Percentiles rank a stretch among this genome's conserved stretches.
These are phyloP conservation scores for Eupithecia exiguata DNA, from an alignment of 2,888 invertebrate species.

Conservation along the genomic window DNA sequence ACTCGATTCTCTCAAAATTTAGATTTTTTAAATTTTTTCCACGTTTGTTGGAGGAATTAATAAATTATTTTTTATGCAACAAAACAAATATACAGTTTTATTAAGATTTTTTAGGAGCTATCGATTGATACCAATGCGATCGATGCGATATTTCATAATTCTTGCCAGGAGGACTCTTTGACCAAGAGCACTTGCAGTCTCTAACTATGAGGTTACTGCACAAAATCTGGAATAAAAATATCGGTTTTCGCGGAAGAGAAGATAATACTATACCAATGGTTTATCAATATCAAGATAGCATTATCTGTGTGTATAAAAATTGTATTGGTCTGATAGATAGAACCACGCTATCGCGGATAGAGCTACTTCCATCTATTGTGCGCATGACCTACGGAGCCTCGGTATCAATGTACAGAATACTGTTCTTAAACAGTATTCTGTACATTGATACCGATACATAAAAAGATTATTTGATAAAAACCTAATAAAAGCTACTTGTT, in stretches of 20 bases:
- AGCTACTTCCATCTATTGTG: constrained; percentile 11
- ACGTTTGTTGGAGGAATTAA: too few relatives aligned
- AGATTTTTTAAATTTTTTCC: too few relatives aligned
- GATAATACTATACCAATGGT: constrained; percentile 18
- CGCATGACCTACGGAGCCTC: constrained; percentile 8
- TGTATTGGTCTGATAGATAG: constrained; percentile 18
- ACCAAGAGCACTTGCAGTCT: not conserved
- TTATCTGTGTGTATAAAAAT: constrained; percentile 3
- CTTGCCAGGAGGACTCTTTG: not conserved
- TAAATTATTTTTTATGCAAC: too few relatives aligned
- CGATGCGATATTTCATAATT: too few relatives aligned
- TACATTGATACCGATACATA: too few relatives aligned
- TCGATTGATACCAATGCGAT: too few relatives aligned
- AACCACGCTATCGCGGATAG: constrained; percentile 4
- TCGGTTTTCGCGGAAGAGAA: constrained; percentile 20
- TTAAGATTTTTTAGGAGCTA: too few relatives aligned
- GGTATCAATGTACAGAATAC: not conserved
- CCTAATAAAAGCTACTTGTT: constrained; percentile 1
- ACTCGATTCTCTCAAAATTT: too few relatives aligned
- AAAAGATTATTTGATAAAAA: constrained; percentile 5
- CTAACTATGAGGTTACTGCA: not conserved
- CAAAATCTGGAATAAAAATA: constrained; percentile 6
- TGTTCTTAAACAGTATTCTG: too few relatives aligned
- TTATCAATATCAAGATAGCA: constrained; percentile 36
- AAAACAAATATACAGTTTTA: too few relatives aligned